A percentile compares a stretch with the other conserved stretches of the same genome.
Conservation (phyloP, 2,888 invertebrate species). For the Oxyscelio sp. region DNA sequence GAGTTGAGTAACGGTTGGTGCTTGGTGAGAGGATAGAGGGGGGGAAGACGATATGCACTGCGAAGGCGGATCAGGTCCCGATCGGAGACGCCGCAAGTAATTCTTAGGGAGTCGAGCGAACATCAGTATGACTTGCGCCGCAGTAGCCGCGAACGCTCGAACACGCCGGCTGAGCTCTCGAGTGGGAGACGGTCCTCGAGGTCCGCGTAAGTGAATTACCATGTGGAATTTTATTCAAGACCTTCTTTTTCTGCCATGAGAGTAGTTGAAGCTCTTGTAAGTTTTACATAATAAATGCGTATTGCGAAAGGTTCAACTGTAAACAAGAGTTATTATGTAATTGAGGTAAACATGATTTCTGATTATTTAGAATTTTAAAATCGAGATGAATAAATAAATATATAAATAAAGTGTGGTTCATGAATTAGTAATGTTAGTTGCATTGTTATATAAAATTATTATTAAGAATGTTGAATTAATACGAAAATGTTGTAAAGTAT, state of each 20-base stretch:
- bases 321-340: slow-evolving; percentile 23
- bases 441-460: too few species aligned
- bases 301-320: not conserved
- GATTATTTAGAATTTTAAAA: too few species aligned
- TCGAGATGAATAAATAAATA: too few species aligned
- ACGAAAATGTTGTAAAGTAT: too few species aligned
- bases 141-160: slow-evolving; percentile 84
- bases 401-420: too few species aligned
- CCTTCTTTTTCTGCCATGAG: not conserved
- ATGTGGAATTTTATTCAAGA: not conserved
- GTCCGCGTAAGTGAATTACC: slow-evolving; percentile 59
- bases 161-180: slow-evolving; percentile 83
- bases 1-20: not conserved
- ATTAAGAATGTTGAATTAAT: too few species aligned
- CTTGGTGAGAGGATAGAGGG: slow-evolving; percentile 77
- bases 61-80: slow-evolving; percentile 86
- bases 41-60: slow-evolving; percentile 84
- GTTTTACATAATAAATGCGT: not conserved
- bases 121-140: slow-evolving; percentile 85
- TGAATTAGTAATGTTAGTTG: too few species aligned
- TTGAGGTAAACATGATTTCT: slow-evolving; percentile 23
- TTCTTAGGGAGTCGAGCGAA: slow-evolving; percentile 79
- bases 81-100: slow-evolving; percentile 85
- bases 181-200: slow-evolving; percentile 82
- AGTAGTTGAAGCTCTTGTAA: not conserved